These are phyloP conservation scores for Neolamprologus caudopunctatus DNA, from an alignment of 2,113 vertebrate species.

Conservation along the genomic window DNA sequence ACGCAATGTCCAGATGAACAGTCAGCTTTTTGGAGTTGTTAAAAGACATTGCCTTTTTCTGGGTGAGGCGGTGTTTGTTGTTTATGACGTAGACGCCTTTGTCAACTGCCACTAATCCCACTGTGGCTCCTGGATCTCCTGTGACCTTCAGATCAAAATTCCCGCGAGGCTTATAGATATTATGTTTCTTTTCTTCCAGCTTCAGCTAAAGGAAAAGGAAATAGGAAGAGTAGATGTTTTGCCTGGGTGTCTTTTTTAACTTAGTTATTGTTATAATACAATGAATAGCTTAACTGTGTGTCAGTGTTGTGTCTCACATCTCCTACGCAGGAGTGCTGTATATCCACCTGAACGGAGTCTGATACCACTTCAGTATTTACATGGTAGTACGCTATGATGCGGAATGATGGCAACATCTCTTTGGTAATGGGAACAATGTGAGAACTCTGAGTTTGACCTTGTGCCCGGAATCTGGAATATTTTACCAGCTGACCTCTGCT, in stretches of 20 bases:
- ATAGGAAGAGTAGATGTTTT: neutral
- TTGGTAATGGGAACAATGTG: conserved; percentile 23
- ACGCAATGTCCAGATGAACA: neutral
- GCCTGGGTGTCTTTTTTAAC: neutral
- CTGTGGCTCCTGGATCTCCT: conserved; percentile 62
- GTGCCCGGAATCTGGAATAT: neutral
- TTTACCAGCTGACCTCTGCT: conserved; percentile 64
- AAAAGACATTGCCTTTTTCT: conserved; percentile 58
- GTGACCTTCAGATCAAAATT: conserved; percentile 34
- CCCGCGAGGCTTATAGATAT: neutral
- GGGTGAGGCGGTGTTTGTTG: conserved; percentile 67
- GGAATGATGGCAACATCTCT: conserved; percentile 67
- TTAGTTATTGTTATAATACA: neutral
- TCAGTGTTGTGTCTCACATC: conserved; percentile 34
- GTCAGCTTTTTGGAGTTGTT: neutral
- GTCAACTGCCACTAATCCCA: conserved; percentile 72
- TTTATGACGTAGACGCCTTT: conserved; percentile 69
- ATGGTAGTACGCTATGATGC: conserved; percentile 66
- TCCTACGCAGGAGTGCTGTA: conserved; percentile 66
- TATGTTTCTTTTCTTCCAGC: neutral
- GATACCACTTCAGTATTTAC: conserved; percentile 60
- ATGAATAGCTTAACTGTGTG: neutral
- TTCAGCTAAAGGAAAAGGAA: conserved; percentile 36
- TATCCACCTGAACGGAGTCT: conserved; percentile 71
- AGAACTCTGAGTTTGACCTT: conserved; percentile 16